Evolutionary conservation across 2,113 vertebrate species (phyloP).

Genomic region (Cryptotis parvus): DNA sequence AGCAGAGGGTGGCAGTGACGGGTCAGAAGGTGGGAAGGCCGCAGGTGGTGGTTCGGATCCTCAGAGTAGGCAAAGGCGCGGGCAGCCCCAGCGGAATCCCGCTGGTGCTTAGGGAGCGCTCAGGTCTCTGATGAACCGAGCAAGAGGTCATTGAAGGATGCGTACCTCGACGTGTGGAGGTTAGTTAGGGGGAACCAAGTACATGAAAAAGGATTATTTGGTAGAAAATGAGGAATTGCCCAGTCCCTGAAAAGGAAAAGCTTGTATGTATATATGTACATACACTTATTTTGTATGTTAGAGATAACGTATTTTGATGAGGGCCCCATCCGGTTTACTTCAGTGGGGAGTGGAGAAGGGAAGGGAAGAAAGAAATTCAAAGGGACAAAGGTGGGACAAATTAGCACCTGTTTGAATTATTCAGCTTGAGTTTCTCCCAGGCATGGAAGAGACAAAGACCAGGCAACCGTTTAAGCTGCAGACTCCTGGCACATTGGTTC

Average conservation of each 20-base stretch:
- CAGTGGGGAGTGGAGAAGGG: slow-evolving; percentile 59
- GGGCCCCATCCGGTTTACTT: slow-evolving; percentile 60
- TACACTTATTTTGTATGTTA: slow-evolving; percentile 61
- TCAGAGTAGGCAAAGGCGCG: slow-evolving; percentile 53
- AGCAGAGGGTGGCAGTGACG: slow-evolving; percentile 70
- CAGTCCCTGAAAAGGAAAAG: slow-evolving; percentile 90
- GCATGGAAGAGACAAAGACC: slow-evolving; percentile 67
- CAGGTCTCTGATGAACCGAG: slow-evolving; percentile 77
- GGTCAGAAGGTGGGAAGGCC: slow-evolving; percentile 66
- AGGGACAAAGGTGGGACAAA: slow-evolving; percentile 32
- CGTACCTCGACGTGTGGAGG: slow-evolving; percentile 94
- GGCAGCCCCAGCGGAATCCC: slow-evolving; percentile 42
- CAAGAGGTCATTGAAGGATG: slow-evolving; percentile 88
- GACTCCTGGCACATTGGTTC: background rate
- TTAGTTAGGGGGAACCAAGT: slow-evolving; percentile 92
- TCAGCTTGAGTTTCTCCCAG: slow-evolving; percentile 76
- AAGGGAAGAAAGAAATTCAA: slow-evolving; percentile 58
- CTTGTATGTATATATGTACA: slow-evolving; percentile 75
- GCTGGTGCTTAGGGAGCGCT: slow-evolving; percentile 43
- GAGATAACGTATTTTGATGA: slow-evolving; percentile 64
- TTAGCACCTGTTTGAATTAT: slow-evolving; percentile 60
- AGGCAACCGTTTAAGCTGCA: slow-evolving; percentile 48
- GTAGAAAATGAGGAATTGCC: slow-evolving; percentile 95
- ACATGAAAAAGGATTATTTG: slow-evolving; percentile 94
- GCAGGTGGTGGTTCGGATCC: slow-evolving; percentile 33